phyloP scores from a whole-genome alignment of 2,797 vertebrate species.

The Sebastes nivosus region DNA sequence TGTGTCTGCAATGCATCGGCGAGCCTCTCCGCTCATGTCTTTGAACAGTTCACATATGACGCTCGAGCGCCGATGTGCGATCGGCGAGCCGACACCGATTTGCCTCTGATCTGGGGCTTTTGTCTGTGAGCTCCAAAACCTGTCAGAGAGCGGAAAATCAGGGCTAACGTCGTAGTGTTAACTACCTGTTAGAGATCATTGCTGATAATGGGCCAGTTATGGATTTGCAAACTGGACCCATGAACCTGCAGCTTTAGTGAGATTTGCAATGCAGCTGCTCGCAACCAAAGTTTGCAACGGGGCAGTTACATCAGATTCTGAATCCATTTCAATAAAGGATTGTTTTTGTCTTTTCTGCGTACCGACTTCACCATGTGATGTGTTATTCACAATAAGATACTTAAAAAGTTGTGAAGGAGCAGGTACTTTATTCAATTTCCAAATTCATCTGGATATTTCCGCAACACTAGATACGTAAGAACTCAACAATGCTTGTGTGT shows the following conservation, averaged over 20 bases:
- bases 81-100: too few species aligned
- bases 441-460: not conserved
- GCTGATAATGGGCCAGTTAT: not conserved
- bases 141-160: too few species aligned
- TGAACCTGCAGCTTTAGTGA: not conserved
- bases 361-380: not conserved
- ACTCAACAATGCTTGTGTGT: constrained; percentile 5
- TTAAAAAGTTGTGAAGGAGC: not conserved
- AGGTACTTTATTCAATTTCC: not conserved
- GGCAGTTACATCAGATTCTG: not conserved
- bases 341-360: not conserved
- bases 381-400: not conserved
- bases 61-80: too few species aligned
- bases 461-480: not conserved
- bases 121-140: too few species aligned
- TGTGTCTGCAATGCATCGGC: too few species aligned
- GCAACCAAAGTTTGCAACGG: not conserved
- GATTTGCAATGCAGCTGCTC: not conserved
- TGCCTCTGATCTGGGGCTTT: too few species aligned
- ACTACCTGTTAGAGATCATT: not conserved
- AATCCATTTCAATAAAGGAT: not conserved
- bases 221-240: not conserved
- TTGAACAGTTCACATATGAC: too few species aligned
- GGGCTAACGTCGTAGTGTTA: too few species aligned
- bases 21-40: too few species aligned